Conservation (phyloP, 2,113 vertebrate genomes). For the Platysternon megacephalum region DNA sequence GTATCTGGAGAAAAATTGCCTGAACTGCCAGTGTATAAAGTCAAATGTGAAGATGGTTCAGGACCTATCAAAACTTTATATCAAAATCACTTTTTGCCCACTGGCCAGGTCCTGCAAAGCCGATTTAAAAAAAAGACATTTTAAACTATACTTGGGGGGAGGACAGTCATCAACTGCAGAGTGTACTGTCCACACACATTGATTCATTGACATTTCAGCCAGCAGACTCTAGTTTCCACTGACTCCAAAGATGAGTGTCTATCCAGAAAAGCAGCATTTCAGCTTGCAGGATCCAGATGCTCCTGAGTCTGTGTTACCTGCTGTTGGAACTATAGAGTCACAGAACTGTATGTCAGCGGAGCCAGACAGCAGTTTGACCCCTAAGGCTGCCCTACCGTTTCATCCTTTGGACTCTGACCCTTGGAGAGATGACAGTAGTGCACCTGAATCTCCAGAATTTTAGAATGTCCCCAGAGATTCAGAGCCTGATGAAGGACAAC, state of each 20-base stretch:
- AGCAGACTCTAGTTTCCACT: neutral
- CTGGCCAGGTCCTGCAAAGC: constrained; percentile 5
- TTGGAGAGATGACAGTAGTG: neutral
- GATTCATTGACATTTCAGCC: neutral
- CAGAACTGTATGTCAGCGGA: neutral
- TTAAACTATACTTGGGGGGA: neutral
- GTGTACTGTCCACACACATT: neutral
- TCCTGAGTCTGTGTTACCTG: neutral
- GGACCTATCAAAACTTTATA: neutral
- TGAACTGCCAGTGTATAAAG: neutral
- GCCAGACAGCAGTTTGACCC: constrained; percentile 4
- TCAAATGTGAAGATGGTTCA: neutral
- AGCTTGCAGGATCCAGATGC: neutral
- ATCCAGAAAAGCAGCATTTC: neutral
- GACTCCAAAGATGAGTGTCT: neutral
- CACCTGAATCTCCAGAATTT: neutral
- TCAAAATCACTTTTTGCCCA: neutral
- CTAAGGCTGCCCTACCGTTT: neutral
- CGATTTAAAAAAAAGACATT: neutral
- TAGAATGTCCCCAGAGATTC: neutral
- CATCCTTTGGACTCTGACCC: constrained; percentile 11
- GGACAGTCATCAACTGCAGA: neutral
- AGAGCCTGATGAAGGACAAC: neutral
- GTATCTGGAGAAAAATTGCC: neutral
- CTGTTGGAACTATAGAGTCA: neutral